phyloP scores from a whole-genome alignment of 1,140 invertebrate species.

The Metopolophium dirhodum region DNA sequence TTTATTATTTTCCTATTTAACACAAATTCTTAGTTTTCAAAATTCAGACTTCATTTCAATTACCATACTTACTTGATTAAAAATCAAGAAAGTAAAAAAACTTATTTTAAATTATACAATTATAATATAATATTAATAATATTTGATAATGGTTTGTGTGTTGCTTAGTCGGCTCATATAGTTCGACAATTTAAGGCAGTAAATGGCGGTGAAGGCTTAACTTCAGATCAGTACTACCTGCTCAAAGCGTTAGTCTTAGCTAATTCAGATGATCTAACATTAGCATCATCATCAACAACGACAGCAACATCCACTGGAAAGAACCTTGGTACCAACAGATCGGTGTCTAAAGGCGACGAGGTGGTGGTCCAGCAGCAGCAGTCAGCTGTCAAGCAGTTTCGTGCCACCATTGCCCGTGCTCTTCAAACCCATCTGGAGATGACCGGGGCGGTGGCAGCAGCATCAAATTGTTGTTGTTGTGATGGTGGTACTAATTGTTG shows the following conservation, averaged over 20 bases:
- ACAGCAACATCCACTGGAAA: not conserved
- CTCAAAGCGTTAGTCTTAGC: conserved; percentile 91
- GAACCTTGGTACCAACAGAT: not conserved
- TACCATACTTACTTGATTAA: no score
- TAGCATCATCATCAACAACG: not conserved
- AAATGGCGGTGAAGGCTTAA: conserved; percentile 13
- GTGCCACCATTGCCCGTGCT: conserved; percentile 73
- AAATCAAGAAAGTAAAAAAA: no score
- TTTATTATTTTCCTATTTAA: no score
- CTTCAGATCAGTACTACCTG: conserved; percentile 76
- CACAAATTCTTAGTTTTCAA: no score
- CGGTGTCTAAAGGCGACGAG: not conserved
- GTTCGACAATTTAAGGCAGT: conserved; percentile 79
- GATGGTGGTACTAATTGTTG: not conserved
- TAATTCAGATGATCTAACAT: conserved; percentile 82
- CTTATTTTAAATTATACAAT: not conserved
- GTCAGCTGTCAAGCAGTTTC: conserved; percentile 81
- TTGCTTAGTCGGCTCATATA: conserved; percentile 78
- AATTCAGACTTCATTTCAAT: no score
- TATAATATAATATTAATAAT: not conserved
- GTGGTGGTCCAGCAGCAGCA: not conserved
- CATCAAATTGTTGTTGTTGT: not conserved
- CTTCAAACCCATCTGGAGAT: conserved; percentile 31
- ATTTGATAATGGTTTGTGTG: not conserved
- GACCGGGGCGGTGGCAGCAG: not conserved